Base-by-base conservation (phyloP, 2,797 vertebrate genomes). In the Sebastes elongatus region DNA sequence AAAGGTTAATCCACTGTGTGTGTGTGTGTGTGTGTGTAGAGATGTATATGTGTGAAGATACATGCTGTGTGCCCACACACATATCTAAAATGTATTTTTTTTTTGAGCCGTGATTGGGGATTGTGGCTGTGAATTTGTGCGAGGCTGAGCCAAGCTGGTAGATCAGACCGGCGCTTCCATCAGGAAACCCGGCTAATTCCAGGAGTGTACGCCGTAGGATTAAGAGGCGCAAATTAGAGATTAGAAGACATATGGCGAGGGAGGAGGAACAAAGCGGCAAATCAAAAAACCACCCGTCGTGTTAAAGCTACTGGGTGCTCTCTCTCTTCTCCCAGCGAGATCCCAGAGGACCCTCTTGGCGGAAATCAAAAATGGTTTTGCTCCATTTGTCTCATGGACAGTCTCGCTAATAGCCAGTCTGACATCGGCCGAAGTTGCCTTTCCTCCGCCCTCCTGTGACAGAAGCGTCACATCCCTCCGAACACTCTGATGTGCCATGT, bases 161-260 rank as follows among this genome's bases (percentile, higher is more conserved):
- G 32, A 81, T 69, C 38, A 75, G 62, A 71, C 60, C 28, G 14
- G 20, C 11, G 32, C 63, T 76, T 71, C 85, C 64, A 59, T 61
- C 65, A 46, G 67, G 74, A 86, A 57, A 60, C 59, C 22, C 1
- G 0, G 52, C 71, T 85, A 88, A 91, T 90, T 83, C 56, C 56
- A 78, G 28, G 23, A 64, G 28, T 20, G 74, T 61, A 61, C 49
- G 16, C 42, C n/a, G 1, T 3, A 55, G 87, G 85, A 89, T 89
- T 89, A 92, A 68, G 55, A 84, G 81, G 76, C 60, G 25, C 82
- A 90, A 90, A 89, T 73, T 66, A 81, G 68, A 74, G 71, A 91
- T 91, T 83, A 88, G 49, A 70, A 71, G 85, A 85, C 68, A 23
- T 66, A 71, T 77, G 71, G 10, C 1, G 22, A n/a, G 38, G 67